Conservation (phyloP, 1,140 invertebrate genomes). For the Patella vulgata region DNA sequence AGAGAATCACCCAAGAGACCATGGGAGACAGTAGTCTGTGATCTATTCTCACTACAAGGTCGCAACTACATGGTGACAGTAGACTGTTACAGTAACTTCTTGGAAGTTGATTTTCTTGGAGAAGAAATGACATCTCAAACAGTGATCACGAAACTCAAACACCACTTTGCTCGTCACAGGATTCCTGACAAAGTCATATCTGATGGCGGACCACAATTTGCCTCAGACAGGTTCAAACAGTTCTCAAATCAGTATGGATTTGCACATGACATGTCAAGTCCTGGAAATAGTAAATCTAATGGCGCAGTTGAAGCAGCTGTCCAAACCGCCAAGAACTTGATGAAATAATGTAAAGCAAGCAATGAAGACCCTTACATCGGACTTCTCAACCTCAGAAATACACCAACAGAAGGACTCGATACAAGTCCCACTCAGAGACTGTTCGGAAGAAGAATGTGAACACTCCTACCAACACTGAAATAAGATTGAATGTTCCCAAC, state of each 20-base stretch:
- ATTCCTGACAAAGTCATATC: slow-evolving; percentile 23
- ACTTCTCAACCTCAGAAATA: slow-evolving; percentile 36
- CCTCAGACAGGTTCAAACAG: slow-evolving; percentile 20
- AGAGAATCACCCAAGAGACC: too few species aligned
- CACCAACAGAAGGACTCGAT: slow-evolving; percentile 22
- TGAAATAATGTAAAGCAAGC: slow-evolving; percentile 28
- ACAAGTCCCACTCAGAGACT: slow-evolving; percentile 25
- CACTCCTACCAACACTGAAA: slow-evolving; percentile 22
- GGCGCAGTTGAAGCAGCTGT: slow-evolving; percentile 40
- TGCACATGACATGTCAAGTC: slow-evolving; percentile 26
- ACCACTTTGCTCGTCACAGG: slow-evolving; percentile 35
- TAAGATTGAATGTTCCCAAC: neutral
- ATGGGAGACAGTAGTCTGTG: too few species aligned
- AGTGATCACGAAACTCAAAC: slow-evolving; percentile 37
- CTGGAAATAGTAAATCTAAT: slow-evolving; percentile 31
- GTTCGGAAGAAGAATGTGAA: slow-evolving; percentile 20
- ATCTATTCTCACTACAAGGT: too few species aligned
- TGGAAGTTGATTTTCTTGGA: slow-evolving; percentile 32
- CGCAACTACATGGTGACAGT: slow-evolving; percentile 26
- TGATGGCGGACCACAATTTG: too few species aligned
- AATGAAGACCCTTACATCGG: slow-evolving; percentile 31
- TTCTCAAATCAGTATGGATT: slow-evolving; percentile 26
- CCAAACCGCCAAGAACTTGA: slow-evolving; percentile 35
- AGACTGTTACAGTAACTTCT: slow-evolving; percentile 36
- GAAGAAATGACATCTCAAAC: slow-evolving; percentile 19